A percentile compares a stretch with the other conserved stretches of the same genome.
phyloP scores from a whole-genome alignment of 2,797 vertebrate genomes.

The Alfaro cultratus region DNA sequence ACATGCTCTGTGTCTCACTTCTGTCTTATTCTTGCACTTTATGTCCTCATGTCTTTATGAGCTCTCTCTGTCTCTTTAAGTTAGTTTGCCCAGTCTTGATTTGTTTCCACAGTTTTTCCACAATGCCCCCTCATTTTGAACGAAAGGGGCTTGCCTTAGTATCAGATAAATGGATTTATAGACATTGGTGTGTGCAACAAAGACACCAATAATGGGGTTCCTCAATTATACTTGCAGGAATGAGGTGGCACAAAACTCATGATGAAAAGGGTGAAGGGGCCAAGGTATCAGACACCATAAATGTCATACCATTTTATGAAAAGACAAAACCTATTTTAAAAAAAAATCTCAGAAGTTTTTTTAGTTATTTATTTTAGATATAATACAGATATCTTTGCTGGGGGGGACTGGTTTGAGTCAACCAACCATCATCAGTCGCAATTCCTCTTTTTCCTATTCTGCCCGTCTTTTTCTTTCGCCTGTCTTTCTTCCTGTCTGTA shows the following conservation, averaged over 20 bases:
- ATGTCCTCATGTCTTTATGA: constrained; percentile 13
- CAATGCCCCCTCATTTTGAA: constrained; percentile 46
- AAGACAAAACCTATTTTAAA: constrained; percentile 8
- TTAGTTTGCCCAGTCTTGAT: constrained; percentile 39
- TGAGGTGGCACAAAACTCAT: constrained; percentile 43
- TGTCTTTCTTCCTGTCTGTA: constrained; percentile 49
- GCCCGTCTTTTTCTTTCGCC: constrained; percentile 32
- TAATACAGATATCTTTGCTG: constrained; percentile 18
- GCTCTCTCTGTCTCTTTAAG: constrained; percentile 16
- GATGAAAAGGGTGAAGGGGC: constrained; percentile 13
- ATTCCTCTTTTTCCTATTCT: constrained; percentile 26
- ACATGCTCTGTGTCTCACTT: constrained; percentile 31
- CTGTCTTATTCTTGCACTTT: constrained; percentile 21
- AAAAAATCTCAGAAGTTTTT: background rate
- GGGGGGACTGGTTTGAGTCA: constrained; percentile 5
- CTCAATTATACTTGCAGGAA: constrained; percentile 84
- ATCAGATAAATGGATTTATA: constrained; percentile 97
- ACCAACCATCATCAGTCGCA: constrained; percentile 20
- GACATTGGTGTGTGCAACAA: constrained; percentile 95
- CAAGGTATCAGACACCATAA: constrained; percentile 72
- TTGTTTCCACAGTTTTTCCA: constrained; percentile 47
- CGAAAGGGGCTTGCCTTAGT: constrained; percentile 82
- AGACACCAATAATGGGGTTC: constrained; percentile 92
- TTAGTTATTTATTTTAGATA: background rate
- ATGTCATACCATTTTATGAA: constrained; percentile 70